Conservation (phyloP, 2,113 vertebrate species). For the Circaetus gallicus region DNA sequence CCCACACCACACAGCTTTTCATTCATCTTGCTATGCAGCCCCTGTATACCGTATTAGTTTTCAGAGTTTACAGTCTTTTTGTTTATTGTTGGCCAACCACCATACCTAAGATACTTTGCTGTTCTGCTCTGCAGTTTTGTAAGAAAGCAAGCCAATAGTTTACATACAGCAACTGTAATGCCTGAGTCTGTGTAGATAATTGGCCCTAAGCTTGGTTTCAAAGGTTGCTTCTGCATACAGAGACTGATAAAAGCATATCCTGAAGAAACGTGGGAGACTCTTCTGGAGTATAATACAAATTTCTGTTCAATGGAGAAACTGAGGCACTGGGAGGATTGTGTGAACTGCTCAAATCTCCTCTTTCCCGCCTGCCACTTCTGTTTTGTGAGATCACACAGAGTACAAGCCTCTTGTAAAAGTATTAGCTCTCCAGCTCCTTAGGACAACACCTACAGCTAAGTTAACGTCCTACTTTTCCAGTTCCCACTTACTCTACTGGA, state of each 20-base stretch:
- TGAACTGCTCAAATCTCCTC: not conserved
- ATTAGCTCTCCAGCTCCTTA: not conserved
- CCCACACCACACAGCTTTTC: constrained; percentile 72
- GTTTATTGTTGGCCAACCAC: constrained; percentile 48
- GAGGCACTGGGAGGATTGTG: not conserved
- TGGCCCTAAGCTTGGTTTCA: not conserved
- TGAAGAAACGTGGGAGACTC: not conserved
- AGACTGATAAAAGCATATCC: not conserved
- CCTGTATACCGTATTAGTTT: constrained; percentile 61
- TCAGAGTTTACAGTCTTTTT: constrained; percentile 59
- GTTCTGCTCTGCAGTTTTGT: not conserved
- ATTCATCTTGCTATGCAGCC: constrained; percentile 72
- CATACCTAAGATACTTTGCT: constrained; percentile 36
- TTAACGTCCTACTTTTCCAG: not conserved
- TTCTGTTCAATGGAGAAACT: not conserved
- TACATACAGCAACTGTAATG: not conserved
- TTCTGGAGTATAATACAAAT: not conserved
- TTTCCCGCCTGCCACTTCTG: not conserved
- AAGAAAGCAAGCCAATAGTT: constrained; percentile 3
- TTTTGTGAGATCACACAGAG: no score
- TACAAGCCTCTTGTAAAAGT: not conserved
- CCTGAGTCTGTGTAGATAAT: not conserved
- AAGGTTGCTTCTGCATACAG: not conserved
- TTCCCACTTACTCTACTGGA: not conserved
- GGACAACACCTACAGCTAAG: not conserved